Percentiles rank a stretch among this genome's conserved stretches.
Conservation (phyloP, 1,140 invertebrate genomes). For the Drosophila simulans region DNA sequence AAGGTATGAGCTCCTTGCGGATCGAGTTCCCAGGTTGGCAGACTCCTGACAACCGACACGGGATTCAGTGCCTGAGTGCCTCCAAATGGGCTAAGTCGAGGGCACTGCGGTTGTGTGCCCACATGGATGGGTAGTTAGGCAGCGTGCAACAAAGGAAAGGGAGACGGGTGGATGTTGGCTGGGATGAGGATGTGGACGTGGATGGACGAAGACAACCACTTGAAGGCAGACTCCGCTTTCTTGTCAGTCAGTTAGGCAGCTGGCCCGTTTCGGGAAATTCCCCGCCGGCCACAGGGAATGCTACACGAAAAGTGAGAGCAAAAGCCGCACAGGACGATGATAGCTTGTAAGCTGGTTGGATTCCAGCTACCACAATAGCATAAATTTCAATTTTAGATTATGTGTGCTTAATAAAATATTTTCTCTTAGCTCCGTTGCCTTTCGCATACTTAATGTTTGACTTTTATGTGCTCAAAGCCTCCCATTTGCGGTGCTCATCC, state of each 20-base stretch:
- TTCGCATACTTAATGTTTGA: conserved; percentile 46
- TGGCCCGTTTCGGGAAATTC: conserved; percentile 55
- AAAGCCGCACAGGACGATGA: conserved; percentile 54
- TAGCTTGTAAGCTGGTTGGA: conserved; percentile 66
- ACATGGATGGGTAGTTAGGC: conserved; percentile 51
- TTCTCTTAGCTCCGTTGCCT: conserved; percentile 43
- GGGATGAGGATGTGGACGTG: background rate
- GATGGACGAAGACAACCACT: conserved; percentile 21
- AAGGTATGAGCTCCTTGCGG: conserved; percentile 18
- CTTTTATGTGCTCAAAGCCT: conserved; percentile 35
- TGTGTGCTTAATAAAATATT: conserved; percentile 78
- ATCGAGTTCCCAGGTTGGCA: conserved; percentile 29
- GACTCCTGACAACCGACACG: conserved; percentile 39
- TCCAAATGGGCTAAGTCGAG: conserved; percentile 32
- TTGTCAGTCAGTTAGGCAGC: conserved; percentile 74
- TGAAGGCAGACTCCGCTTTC: conserved; percentile 49
- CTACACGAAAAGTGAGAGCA: conserved; percentile 65
- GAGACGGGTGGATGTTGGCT: background rate
- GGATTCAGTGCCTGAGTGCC: conserved; percentile 36
- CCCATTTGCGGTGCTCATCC: conserved; percentile 14
- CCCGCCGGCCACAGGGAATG: conserved; percentile 65
- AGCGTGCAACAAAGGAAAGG: conserved; percentile 29
- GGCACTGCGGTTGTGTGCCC: conserved; percentile 43
- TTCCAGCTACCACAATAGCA: conserved; percentile 37
- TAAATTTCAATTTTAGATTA: conserved; percentile 82